Evolutionary conservation across 2,888 invertebrate genomes (phyloP).

Genomic region (Temnothorax unifasciatus): DNA sequence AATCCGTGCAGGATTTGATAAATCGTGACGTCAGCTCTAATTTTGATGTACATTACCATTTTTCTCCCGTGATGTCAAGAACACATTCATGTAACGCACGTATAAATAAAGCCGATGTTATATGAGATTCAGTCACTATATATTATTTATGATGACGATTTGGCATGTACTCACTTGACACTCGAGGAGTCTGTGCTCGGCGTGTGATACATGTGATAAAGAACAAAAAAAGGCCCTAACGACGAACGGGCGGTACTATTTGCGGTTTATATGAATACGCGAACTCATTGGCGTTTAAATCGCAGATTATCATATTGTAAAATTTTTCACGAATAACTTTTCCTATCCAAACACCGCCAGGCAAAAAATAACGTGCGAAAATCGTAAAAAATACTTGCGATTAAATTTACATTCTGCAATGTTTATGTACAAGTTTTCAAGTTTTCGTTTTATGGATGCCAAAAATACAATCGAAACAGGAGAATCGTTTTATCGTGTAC

Average conservation of each 20-base stretch:
- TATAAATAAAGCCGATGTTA: conserved; percentile 10
- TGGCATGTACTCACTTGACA: background rate
- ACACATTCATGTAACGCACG: background rate
- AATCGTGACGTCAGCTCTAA: background rate
- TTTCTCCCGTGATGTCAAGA: conserved; percentile 16
- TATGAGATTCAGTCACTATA: conserved; percentile 7
- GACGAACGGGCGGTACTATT: background rate
- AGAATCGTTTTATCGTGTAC: background rate
- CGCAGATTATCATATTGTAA: background rate
- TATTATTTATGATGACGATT: conserved; percentile 31
- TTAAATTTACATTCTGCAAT: background rate
- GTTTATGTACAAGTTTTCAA: background rate
- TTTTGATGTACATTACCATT: conserved; percentile 1
- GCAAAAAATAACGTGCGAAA: background rate
- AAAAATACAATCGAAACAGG: background rate
- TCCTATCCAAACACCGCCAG: background rate
- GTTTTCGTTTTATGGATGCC: background rate
- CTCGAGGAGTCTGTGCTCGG: background rate
- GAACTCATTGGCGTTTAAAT: background rate
- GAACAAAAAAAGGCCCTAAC: background rate
- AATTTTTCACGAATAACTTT: background rate
- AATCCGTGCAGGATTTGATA: background rate
- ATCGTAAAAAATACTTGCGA: background rate
- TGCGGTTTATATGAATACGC: background rate
- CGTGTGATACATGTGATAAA: background rate